phyloP scores from a whole-genome alignment of 2,888 invertebrate species.

The Drosophila sordidapex region DNA sequence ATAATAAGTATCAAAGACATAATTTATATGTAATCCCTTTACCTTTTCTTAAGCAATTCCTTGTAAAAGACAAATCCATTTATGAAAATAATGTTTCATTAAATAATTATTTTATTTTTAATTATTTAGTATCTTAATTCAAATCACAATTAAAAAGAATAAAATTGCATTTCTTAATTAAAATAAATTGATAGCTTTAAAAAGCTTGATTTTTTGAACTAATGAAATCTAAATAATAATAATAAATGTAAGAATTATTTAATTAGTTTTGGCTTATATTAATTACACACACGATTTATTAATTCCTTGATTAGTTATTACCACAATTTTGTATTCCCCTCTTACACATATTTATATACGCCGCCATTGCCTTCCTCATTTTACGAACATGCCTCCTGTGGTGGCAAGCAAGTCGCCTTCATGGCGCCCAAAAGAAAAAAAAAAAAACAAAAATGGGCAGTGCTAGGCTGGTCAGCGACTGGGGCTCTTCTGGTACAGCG shows the following conservation, averaged over 20 bases:
- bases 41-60: neutral
- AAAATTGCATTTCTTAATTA: neutral
- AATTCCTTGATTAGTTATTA: neutral
- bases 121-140: neutral
- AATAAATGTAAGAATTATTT: neutral
- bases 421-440: conserved; percentile 45
- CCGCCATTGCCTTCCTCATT: conserved; percentile 26
- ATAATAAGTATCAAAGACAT: neutral
- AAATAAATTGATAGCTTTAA: neutral
- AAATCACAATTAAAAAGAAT: neutral
- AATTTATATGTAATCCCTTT: neutral
- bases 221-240: neutral
- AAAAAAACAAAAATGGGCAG: conserved; percentile 66
- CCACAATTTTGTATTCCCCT: neutral
- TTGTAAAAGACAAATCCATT: neutral
- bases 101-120: neutral
- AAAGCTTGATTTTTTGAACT: neutral
- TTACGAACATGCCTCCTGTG: conserved; percentile 28
- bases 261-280: neutral
- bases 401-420: conserved; percentile 34
- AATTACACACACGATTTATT: neutral
- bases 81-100: neutral
- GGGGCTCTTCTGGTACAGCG: conserved; percentile 26
- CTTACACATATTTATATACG: neutral
- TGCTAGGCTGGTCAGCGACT: conserved; percentile 51